phyloP scores from a whole-genome alignment of 2,888 invertebrate genomes.

The Polydrusus pterygomalis region DNA sequence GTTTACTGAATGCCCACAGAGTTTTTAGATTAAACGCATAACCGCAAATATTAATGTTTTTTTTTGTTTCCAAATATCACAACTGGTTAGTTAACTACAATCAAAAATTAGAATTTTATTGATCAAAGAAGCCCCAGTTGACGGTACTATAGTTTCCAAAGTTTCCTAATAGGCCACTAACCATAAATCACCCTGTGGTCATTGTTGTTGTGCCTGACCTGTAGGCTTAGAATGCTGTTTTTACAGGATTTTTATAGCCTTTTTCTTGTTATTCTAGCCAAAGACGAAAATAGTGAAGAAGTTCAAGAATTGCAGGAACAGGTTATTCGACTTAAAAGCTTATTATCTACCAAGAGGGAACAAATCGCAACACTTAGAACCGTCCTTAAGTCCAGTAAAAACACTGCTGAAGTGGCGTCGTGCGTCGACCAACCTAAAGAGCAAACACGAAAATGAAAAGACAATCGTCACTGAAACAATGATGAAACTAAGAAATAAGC shows the following conservation, averaged over 20 bases:
- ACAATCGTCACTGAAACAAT: slow-evolving; percentile 97
- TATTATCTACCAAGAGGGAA: slow-evolving; percentile 96
- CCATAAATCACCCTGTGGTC: too few species aligned
- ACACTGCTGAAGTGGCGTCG: slow-evolving; percentile 97
- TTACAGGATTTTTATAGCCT: neutral
- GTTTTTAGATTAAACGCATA: too few species aligned
- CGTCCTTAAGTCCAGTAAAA: slow-evolving; percentile 98
- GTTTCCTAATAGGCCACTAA: too few species aligned
- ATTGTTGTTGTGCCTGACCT: neutral
- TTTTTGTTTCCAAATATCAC: too few species aligned
- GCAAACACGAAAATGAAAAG: slow-evolving; percentile 99
- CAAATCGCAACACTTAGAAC: slow-evolving; percentile 98
- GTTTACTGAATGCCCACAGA: too few species aligned
- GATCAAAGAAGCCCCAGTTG: too few species aligned
- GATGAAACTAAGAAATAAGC: slow-evolving; percentile 96
- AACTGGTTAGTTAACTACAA: too few species aligned
- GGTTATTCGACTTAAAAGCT: slow-evolving; percentile 93
- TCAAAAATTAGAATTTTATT: too few species aligned
- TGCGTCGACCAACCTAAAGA: slow-evolving; percentile 97
- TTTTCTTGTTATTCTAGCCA: slow-evolving; percentile 72
- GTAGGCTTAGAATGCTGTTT: neutral
- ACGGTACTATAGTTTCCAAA: too few species aligned
- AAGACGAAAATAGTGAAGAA: slow-evolving; percentile 85
- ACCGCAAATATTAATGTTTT: too few species aligned
- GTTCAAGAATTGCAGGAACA: slow-evolving; percentile 95